Conservation (phyloP, 2,113 vertebrate species). For the Nipponia nippon region DNA sequence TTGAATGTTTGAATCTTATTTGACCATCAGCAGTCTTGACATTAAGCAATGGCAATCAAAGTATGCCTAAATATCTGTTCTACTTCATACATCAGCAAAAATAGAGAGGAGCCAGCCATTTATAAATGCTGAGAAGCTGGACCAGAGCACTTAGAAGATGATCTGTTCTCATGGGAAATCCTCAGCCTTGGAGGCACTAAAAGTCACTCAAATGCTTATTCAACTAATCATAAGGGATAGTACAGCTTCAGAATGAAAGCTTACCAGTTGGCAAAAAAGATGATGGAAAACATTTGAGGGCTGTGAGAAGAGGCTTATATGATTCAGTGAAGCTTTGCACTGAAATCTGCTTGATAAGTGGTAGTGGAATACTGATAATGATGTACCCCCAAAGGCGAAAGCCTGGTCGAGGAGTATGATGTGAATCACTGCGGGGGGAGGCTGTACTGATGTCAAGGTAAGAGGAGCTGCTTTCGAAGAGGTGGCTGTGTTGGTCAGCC, state of each 20-base stretch:
- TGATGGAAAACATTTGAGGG: not conserved
- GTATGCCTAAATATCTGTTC: not conserved
- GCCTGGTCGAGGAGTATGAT: not conserved
- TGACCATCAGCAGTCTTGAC: not conserved
- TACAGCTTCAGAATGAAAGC: not conserved
- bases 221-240: not conserved
- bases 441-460: not conserved
- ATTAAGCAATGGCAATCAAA: not conserved
- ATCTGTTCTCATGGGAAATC: constrained; percentile 18
- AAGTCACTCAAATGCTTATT: constrained; percentile 19
- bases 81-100: not conserved
- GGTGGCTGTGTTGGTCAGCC: not conserved
- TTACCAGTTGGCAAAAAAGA: not conserved
- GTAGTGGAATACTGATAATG: not conserved
- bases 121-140: not conserved
- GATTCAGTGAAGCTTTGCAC: not conserved
- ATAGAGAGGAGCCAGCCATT: not conserved
- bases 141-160: not conserved
- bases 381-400: not conserved
- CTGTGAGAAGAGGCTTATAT: not conserved
- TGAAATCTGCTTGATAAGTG: not conserved
- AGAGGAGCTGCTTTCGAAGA: not conserved
- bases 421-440: too few species aligned
- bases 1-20: not conserved
- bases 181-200: not conserved